These are phyloP conservation scores for Aporophyla nigra DNA, from an alignment of 2,888 invertebrate species.

Conservation along the genomic window DNA sequence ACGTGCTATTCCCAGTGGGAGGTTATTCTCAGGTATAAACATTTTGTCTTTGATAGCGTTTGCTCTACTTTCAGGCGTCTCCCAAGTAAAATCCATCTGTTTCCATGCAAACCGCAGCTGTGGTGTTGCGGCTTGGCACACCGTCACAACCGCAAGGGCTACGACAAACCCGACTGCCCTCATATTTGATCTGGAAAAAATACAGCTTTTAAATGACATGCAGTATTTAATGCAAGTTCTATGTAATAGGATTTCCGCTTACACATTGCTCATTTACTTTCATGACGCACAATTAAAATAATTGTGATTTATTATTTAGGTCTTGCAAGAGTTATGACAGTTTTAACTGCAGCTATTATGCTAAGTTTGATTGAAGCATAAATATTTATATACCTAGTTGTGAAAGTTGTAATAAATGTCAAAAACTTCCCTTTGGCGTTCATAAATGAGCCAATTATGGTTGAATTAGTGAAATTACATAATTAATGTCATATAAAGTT, in stretches of 20 bases:
- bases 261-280: slow-evolving; percentile 41
- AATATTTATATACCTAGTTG: slow-evolving; percentile 3
- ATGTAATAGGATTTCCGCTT: slow-evolving; percentile 29
- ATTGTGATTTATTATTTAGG: slow-evolving; percentile 41
- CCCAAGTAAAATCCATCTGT: slow-evolving; percentile 93
- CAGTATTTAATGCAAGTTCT: slow-evolving; percentile 13
- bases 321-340: slow-evolving; percentile 31
- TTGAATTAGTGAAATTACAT: slow-evolving; percentile 23
- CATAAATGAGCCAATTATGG: slow-evolving; percentile 15
- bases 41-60: slow-evolving; percentile 91
- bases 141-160: slow-evolving; percentile 76
- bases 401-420: slow-evolving; percentile 29
- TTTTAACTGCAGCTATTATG: slow-evolving; percentile 30
- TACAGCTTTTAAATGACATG: slow-evolving; percentile 2
- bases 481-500: slow-evolving; percentile 46
- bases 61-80: slow-evolving; percentile 90
- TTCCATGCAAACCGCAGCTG: slow-evolving; percentile 93
- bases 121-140: slow-evolving; percentile 87
- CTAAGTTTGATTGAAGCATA: slow-evolving; percentile 28
- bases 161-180: slow-evolving; percentile 76
- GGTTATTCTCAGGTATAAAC: slow-evolving; percentile 92
- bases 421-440: slow-evolving; percentile 23
- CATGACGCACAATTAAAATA: slow-evolving; percentile 41
- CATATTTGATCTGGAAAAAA: slow-evolving; percentile 76
- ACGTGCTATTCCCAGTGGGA: slow-evolving; percentile 93